Percentiles rank a stretch among this genome's conserved stretches.
Evolutionary conservation across 1,140 invertebrate species (phyloP).

Genomic region (Camponotus floridanus): DNA sequence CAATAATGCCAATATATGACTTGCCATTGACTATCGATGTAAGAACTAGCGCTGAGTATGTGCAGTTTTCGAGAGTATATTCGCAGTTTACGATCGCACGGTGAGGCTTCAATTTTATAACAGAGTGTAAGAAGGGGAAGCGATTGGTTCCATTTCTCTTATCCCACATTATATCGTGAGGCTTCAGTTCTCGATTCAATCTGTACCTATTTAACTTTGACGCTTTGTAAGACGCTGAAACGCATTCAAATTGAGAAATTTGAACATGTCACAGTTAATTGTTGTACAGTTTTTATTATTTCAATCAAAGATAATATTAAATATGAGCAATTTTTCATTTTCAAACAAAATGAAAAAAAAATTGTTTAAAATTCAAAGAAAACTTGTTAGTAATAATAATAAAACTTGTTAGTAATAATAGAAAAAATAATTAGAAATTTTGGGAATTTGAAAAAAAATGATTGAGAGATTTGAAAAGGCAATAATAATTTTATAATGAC

Average conservation of each 20-base stretch:
- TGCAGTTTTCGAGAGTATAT: slow-evolving; percentile 65
- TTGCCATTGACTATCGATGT: slow-evolving; percentile 68
- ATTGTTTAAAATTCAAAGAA: no score
- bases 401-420: no score
- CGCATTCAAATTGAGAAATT: not conserved
- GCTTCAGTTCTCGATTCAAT: slow-evolving; percentile 79
- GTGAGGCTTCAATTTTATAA: slow-evolving; percentile 74
- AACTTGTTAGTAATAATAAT: no score
- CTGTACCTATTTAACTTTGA: slow-evolving; percentile 77
- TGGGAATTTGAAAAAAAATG: no score
- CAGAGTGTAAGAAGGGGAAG: slow-evolving; percentile 43
- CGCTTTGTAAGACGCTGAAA: slow-evolving; percentile 60
- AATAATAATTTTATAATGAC: no score
- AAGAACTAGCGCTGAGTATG: slow-evolving; percentile 57
- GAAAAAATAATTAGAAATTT: no score
- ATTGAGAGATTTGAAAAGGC: no score
- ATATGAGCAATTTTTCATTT: no score
- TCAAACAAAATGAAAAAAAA: no score
- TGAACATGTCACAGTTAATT: not conserved
- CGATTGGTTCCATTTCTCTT: slow-evolving; percentile 37
- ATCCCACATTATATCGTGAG: slow-evolving; percentile 65
- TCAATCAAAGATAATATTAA: no score
- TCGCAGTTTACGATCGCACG: slow-evolving; percentile 69
- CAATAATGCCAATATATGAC: slow-evolving; percentile 68
- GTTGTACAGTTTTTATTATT: no score